A percentile compares a stretch with the other conserved stretches of the same genome.
Conservation (phyloP, 2,113 vertebrate genomes). For the Euleptes europaea region DNA sequence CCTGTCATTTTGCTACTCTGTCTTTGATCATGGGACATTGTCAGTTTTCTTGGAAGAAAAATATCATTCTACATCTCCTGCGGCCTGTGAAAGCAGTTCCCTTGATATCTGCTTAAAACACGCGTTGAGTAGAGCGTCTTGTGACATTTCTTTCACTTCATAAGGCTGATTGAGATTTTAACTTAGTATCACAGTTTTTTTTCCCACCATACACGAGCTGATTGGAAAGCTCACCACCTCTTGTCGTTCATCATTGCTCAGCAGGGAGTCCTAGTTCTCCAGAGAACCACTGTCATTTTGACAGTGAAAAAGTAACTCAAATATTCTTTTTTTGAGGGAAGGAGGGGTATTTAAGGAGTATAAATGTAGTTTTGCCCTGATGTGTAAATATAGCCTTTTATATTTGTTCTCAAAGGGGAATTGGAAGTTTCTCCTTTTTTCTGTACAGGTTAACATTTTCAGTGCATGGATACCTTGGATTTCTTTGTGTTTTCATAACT, state of each 20-base stretch:
- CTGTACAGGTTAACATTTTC: neutral
- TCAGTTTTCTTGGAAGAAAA: conserved; percentile 54
- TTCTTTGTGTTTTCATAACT: conserved; percentile 12
- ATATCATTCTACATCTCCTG: conserved; percentile 42
- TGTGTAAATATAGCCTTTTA: conserved; percentile 28
- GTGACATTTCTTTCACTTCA: conserved; percentile 30
- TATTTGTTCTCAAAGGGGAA: conserved; percentile 39
- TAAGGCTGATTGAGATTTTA: conserved; percentile 52
- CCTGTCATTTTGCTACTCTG: conserved; percentile 21
- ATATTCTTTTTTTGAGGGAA: conserved; percentile 16
- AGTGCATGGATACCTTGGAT: neutral
- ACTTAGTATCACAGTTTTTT: conserved; percentile 44
- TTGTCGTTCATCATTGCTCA: conserved; percentile 46
- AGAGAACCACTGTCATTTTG: conserved; percentile 15
- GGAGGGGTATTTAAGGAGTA: neutral
- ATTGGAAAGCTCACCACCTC: conserved; percentile 54
- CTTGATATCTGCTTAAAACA: conserved; percentile 38
- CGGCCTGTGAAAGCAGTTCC: conserved; percentile 26
- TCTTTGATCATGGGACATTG: conserved; percentile 26
- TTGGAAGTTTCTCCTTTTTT: neutral
- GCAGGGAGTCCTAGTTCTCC: conserved; percentile 10
- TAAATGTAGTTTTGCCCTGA: conserved; percentile 30
- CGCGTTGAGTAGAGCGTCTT: conserved; percentile 24
- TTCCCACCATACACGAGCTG: conserved; percentile 38
- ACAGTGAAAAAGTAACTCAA: conserved; percentile 6